A percentile compares a stretch with the other conserved stretches of the same genome.
phyloP scores from a whole-genome alignment of 2,113 vertebrate genomes.

The Cinclus cinclus region DNA sequence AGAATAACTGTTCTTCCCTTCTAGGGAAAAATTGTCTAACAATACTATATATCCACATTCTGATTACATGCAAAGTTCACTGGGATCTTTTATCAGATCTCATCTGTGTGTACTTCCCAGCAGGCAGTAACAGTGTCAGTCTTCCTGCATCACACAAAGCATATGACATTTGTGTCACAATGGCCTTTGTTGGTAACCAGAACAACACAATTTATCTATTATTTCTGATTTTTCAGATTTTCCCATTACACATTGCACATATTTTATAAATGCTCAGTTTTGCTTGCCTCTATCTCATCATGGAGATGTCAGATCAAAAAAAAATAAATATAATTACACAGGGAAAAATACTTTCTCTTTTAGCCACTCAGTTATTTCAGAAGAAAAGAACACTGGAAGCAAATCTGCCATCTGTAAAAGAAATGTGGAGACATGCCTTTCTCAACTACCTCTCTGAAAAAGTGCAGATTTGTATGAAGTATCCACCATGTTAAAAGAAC shows the following conservation, averaged over 20 bases:
- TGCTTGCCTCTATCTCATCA: not conserved
- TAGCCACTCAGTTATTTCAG: not conserved
- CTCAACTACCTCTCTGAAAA: not conserved
- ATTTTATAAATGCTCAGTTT: not conserved
- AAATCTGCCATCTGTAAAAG: not conserved
- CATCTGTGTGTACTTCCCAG: not conserved
- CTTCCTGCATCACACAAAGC: not conserved
- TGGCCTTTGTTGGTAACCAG: not conserved
- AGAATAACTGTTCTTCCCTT: not conserved
- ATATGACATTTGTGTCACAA: not conserved
- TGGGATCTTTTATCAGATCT: not conserved
- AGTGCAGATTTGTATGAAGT: not conserved
- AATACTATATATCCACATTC: not conserved
- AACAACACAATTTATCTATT: not conserved
- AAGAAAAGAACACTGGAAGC: not conserved
- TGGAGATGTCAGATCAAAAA: not conserved
- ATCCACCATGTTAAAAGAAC: not conserved
- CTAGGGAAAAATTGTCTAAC: not conserved
- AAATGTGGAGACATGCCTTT: not conserved
- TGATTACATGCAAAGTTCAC: not conserved
- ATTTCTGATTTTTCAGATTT: not conserved
- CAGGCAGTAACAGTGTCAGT: not conserved
- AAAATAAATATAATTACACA: not conserved
- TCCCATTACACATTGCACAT: not conserved
- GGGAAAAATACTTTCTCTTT: not conserved